These are phyloP conservation scores for Nomada ferruginata DNA, from an alignment of 2,888 invertebrate species.

Conservation along the genomic window DNA sequence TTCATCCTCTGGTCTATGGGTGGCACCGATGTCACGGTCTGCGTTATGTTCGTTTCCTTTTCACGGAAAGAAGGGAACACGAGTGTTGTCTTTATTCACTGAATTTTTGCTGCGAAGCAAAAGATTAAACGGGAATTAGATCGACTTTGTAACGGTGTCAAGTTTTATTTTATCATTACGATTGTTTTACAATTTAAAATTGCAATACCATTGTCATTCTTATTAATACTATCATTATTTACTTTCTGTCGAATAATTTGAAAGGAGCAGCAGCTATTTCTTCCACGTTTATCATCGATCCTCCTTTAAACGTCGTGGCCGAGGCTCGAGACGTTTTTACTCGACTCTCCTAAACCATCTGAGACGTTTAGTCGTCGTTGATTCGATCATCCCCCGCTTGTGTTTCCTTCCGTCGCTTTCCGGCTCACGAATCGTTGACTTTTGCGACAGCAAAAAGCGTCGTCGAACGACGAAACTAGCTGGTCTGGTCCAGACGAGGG, in stretches of 20 bases:
- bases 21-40: not conserved
- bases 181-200: no score
- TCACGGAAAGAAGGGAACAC: no score
- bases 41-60: not conserved
- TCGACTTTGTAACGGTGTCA: not conserved
- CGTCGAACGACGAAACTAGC: constrained; percentile 60
- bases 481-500: constrained; percentile 36
- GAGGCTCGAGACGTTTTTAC: constrained; percentile 5
- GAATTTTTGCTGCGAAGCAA: no score
- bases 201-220: no score
- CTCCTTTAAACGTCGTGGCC: not conserved
- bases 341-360: constrained; percentile 4
- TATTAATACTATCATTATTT: no score
- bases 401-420: constrained; percentile 12
- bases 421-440: constrained; percentile 56
- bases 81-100: no score
- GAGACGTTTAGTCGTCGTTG: constrained; percentile 37
- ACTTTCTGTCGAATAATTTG: no score
- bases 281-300: not conserved
- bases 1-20: not conserved
- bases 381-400: constrained; percentile 11
- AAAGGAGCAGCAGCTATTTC: not conserved
- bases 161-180: not conserved
- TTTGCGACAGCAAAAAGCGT: constrained; percentile 61
- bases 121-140: no score